phyloP scores from a whole-genome alignment of 2,888 invertebrate genomes.

The Phyllotreta striolata region DNA sequence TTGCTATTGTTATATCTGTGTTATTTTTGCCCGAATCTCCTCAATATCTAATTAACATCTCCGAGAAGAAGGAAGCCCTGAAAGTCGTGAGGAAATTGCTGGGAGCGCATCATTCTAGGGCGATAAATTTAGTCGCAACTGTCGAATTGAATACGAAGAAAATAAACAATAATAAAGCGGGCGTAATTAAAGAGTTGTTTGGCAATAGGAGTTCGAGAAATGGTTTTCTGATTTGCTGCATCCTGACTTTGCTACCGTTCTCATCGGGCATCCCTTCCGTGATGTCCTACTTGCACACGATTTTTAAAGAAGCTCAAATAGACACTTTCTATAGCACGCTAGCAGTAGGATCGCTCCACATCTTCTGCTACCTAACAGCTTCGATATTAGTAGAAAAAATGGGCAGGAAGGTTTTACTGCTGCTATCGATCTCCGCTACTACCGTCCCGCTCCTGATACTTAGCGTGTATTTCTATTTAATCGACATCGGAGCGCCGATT shows the following conservation, averaged over 20 bases:
- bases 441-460: constrained; percentile 17
- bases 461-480: constrained; percentile 25
- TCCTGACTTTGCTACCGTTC: not conserved
- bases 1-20: constrained; percentile 40
- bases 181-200: constrained; percentile 1
- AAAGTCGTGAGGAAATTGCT: constrained; percentile 56
- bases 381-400: constrained; percentile 21
- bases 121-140: not conserved
- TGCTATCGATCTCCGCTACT: constrained; percentile 11
- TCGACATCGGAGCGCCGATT: not conserved
- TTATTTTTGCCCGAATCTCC: constrained; percentile 48
- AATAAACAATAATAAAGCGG: constrained; percentile 27
- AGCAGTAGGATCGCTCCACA: constrained; percentile 12
- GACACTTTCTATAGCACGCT: constrained; percentile 1
- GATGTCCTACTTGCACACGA: constrained; percentile 16
- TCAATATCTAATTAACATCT: constrained; percentile 54
- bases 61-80: constrained; percentile 68
- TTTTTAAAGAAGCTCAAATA: constrained; percentile 21
- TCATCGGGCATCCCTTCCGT: constrained; percentile 17
- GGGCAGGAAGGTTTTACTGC: constrained; percentile 24
- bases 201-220: constrained; percentile 33
- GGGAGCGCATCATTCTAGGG: not conserved
- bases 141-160: constrained; percentile 4
- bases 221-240: constrained; percentile 70
- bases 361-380: constrained; percentile 15